Evolutionary conservation across 2,888 invertebrate species (phyloP).

Genomic region (Saturnia pavonia): DNA sequence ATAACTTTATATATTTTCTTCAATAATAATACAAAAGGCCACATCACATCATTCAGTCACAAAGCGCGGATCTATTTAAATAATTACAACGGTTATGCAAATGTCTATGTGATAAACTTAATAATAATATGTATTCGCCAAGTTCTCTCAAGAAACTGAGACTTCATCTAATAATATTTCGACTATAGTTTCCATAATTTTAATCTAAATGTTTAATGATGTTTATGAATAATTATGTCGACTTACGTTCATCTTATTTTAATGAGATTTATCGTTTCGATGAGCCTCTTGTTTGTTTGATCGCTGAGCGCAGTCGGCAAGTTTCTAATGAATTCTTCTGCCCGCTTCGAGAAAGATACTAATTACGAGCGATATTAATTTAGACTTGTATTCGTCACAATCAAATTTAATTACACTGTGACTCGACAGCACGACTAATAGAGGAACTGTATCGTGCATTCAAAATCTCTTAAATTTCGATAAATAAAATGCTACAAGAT

Average conservation of each 20-base stretch:
- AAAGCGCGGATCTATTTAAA: constrained; percentile 60
- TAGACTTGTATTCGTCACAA: constrained; percentile 17
- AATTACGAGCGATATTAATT: constrained; percentile 19
- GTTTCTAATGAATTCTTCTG: constrained; percentile 39
- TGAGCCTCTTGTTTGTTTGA: constrained; percentile 54
- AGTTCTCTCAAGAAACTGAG: constrained; percentile 40
- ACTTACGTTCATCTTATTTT: constrained; percentile 53
- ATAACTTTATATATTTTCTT: constrained; percentile 63
- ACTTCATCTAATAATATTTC: constrained; percentile 48
- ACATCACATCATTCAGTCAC: constrained; percentile 82
- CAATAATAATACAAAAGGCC: constrained; percentile 77
- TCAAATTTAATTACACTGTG: constrained; percentile 54
- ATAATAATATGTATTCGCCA: constrained; percentile 34
- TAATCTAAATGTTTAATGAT: constrained; percentile 60
- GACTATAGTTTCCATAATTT: constrained; percentile 62
- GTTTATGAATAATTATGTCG: constrained; percentile 62
- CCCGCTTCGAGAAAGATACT: constrained; percentile 65
- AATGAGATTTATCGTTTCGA: constrained; percentile 55
- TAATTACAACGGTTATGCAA: constrained; percentile 56
- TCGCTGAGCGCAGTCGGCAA: constrained; percentile 62
- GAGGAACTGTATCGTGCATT: constrained; percentile 81
- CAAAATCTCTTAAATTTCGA: constrained; percentile 72
- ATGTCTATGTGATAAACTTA: constrained; percentile 56
- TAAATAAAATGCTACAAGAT: constrained; percentile 54
- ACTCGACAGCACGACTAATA: constrained; percentile 76